Percentiles rank a stretch among this genome's conserved stretches.
phyloP scores from a whole-genome alignment of 1,140 invertebrate genomes.

The Radopholus similis region DNA sequence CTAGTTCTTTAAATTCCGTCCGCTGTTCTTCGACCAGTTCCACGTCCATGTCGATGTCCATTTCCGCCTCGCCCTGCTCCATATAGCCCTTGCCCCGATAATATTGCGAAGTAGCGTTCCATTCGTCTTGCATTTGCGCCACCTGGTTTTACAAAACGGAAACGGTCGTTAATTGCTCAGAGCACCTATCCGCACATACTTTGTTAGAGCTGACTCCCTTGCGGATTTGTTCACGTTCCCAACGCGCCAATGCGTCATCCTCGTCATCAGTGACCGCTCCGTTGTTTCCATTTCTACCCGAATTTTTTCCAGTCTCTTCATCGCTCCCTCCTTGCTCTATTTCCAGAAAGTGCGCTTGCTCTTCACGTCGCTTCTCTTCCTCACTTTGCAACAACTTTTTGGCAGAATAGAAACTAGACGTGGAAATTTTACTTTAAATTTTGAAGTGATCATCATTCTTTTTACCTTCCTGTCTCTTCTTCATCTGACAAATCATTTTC shows the following conservation, averaged over 20 bases:
- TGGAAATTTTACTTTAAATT: background rate
- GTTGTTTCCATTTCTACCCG: constrained; percentile 5
- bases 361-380: constrained; percentile 35
- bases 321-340: constrained; percentile 44
- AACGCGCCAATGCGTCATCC: constrained; percentile 36
- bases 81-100: constrained; percentile 21
- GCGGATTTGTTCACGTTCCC: constrained; percentile 44
- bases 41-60: constrained; percentile 46
- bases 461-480: constrained; percentile 23
- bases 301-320: constrained; percentile 7
- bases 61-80: constrained; percentile 11
- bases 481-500: constrained; percentile 50
- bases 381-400: constrained; percentile 35
- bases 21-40: constrained; percentile 20
- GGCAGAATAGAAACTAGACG: constrained; percentile 40
- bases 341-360: constrained; percentile 32
- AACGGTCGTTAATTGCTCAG: constrained; percentile 2
- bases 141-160: constrained; percentile 22
- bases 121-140: constrained; percentile 37
- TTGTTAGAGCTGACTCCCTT: constrained; percentile 41
- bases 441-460: background rate
- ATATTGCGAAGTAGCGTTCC: constrained; percentile 19
- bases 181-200: constrained; percentile 23
- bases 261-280: constrained; percentile 7
- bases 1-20: too few relatives aligned